Percentiles rank a stretch among this genome's conserved stretches.
Evolutionary conservation across 1,140 invertebrate genomes (phyloP).

Genomic region (Archegozetes longisetosus): DNA sequence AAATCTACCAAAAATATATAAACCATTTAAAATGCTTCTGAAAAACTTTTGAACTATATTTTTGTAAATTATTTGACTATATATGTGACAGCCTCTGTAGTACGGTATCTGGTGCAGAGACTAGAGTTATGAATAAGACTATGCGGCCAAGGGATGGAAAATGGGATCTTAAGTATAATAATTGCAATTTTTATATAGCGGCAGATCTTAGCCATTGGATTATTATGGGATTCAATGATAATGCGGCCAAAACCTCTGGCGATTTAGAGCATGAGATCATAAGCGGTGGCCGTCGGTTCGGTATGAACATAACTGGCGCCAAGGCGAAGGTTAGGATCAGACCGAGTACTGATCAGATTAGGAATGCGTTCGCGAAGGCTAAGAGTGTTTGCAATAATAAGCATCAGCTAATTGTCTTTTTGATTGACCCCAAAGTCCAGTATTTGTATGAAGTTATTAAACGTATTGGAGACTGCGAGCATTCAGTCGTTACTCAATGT

Average conservation of each 20-base stretch:
- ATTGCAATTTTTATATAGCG: constrained; percentile 15
- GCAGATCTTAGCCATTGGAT: constrained; percentile 20
- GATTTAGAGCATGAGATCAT: neutral
- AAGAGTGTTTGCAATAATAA: neutral
- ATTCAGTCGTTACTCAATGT: neutral
- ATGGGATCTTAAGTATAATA: neutral
- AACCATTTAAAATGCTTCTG: no score
- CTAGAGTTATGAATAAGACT: no score
- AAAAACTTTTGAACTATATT: no score
- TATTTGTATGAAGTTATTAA: neutral
- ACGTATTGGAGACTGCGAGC: neutral
- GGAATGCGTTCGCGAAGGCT: neutral
- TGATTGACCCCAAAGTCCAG: neutral
- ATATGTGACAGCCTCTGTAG: no score
- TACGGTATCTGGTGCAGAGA: no score
- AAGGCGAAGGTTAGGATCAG: neutral
- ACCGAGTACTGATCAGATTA: neutral
- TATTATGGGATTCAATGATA: neutral
- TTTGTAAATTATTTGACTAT: no score
- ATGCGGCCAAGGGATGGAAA: neutral
- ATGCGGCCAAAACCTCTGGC: neutral
- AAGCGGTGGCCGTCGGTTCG: neutral
- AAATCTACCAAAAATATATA: no score
- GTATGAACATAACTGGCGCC: neutral
- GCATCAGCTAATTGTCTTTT: neutral